Evolutionary conservation across 2,888 invertebrate genomes (phyloP), one percentile per base, ranked within the genome.

Genomic region (Scaeva pyrastri): DNA sequence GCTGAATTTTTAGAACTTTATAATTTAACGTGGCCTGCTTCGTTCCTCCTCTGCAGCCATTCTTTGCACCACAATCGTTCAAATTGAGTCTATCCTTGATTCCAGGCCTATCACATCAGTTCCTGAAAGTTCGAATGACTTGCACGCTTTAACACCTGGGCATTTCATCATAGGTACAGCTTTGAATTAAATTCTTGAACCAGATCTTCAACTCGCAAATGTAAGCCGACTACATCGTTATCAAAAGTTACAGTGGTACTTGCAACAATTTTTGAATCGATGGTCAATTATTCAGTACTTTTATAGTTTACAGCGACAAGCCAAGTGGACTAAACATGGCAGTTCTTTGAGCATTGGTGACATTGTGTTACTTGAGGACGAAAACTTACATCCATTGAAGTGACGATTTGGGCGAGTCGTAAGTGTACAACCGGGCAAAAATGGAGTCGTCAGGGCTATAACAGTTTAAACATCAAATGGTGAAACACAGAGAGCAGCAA

Each of bases 111-210:
- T 88, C 41, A 77, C 81, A 43, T 62, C 80, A n/a, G 19, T 87
- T 43, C 64, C 80, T 31, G 66, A 77, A 71, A 81, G 43, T 48
- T 21, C 84, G 7, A 62, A 70, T 52, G 76, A 83, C 43, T 19
- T 73, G 11, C 80, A 52, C 45, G 81, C 77, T 0, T n/a, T 85
- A 58, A 88, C 85, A 31, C 85, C 75, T 21, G 81, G 81, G 2
- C 78, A 88, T 55, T 88, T 84, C 19, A 81, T 84, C 6, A 77
- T 72, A 23, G 77, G 84, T 31, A 77, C 80, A 14, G 76, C 87
- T 23, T 19, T 83, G n/a, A 83, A 83, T 36, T 48, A 52, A 12
- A 70, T 74, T 8, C 77, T 71, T 58, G 80, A 74, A 39, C 74
- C 80, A 45, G 62, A 80, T 80, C 45, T 81, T 16, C 31, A 52